phyloP scores from a whole-genome alignment of 2,797 vertebrate genomes.

The Neopelma chrysocephalum region DNA sequence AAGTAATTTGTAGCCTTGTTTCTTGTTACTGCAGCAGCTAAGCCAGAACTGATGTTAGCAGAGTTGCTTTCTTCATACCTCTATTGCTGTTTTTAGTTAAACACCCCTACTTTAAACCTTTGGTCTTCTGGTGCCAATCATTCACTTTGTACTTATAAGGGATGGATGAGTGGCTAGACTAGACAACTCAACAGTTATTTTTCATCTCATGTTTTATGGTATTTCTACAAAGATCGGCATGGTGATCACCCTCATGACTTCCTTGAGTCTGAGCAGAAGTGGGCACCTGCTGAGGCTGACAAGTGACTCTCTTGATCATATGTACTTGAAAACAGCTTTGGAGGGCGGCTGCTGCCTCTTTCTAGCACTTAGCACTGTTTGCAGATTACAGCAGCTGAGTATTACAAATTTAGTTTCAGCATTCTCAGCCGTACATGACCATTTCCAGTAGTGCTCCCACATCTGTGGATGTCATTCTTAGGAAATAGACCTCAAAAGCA shows the following conservation, averaged over 20 bases:
- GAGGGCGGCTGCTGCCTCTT: background rate
- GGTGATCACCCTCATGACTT: background rate
- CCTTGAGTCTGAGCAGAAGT: background rate
- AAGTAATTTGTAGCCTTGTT: background rate
- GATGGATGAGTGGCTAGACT: background rate
- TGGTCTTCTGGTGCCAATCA: background rate
- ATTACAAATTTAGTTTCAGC: background rate
- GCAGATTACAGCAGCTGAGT: background rate
- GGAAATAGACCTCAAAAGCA: background rate
- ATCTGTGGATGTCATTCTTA: background rate
- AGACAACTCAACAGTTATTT: background rate
- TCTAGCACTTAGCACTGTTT: background rate
- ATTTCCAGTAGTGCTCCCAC: background rate
- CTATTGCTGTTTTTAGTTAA: background rate
- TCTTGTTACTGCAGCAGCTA: background rate
- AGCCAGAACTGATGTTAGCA: background rate
- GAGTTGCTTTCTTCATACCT: background rate
- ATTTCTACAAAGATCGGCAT: background rate
- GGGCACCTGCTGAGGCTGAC: background rate
- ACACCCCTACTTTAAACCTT: background rate
- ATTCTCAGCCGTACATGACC: accelerated
- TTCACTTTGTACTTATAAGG: background rate
- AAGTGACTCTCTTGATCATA: background rate
- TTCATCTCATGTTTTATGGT: background rate
- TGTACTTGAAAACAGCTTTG: background rate